Evolutionary conservation across 2,113 vertebrate genomes (phyloP), one percentile per base, ranked within the genome.

Genomic region (Columba janthina): DNA sequence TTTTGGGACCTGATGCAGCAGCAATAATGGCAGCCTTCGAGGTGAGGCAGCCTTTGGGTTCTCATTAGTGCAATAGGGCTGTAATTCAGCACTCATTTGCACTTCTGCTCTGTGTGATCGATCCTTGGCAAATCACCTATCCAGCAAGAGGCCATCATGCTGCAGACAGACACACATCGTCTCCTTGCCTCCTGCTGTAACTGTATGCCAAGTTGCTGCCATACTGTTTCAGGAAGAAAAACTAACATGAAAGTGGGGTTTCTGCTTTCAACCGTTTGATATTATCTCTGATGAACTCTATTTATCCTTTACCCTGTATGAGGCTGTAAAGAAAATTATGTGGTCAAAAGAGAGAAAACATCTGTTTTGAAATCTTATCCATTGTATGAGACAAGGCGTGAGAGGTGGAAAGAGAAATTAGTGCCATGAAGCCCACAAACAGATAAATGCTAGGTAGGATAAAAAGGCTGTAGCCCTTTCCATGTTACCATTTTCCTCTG

Each of bases 1-100:
- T 88, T 94, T 3, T 73, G 70, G 54, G 90, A 78, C 48, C 73
- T 67, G 56, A 86, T 97, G 72, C 78, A 95, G 85, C 25, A 93
- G 48, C 36, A 90, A 18, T 93, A 94, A 96, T 88, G 89, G 34
- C 56, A 78, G n/a, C 18, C 73, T 97, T 91, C 21, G 9, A 86
- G 42, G 29, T 0, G 1, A 73, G 73, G 42, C 73, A 89, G 72
- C 56, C 54, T 95, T 91, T 95, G 62, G 54, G 75, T 85, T 88
- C 72, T 90, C n/a, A 81, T 95, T 97, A 96, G 86, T 71, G 62
- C 77, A 61, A 36, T 6, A 84, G 58, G 36, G 14, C 57, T 83
- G 44, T 71, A 84, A 84, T 90, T 88, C 1, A 0, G 40, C n/a
- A 54, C 42, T 92, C 36, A 79, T 91, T 95, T 92, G 38, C 88